Percentiles rank a stretch among this genome's conserved stretches.
These are phyloP conservation scores for Malurus cyaneus DNA, from an alignment of 2,113 vertebrate genomes.

Conservation along the genomic window DNA sequence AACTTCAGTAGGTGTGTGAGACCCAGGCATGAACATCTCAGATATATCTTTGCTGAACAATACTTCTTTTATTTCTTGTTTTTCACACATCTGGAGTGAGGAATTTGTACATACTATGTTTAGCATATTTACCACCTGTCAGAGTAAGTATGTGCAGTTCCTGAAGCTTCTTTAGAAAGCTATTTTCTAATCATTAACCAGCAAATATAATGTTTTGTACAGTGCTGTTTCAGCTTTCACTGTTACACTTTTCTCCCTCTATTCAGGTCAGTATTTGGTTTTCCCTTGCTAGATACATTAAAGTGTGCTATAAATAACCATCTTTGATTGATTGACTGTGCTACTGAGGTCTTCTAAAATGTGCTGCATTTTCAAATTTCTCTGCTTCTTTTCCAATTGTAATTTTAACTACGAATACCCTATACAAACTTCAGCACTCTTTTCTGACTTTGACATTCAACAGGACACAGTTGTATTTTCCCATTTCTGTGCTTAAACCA, in stretches of 20 bases:
- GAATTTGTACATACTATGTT: not conserved
- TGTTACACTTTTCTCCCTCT: not conserved
- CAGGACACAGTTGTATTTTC: not conserved
- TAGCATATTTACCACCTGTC: not conserved
- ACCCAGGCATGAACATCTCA: not conserved
- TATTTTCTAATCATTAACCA: not conserved
- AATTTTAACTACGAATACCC: not conserved
- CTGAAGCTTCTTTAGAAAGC: not conserved
- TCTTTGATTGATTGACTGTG: not conserved
- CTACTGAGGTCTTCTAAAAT: not conserved
- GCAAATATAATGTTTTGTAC: not conserved
- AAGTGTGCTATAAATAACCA: conserved; percentile 5
- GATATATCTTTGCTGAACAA: not conserved
- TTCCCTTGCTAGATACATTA: not conserved
- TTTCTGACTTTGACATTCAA: not conserved
- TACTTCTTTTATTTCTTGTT: not conserved
- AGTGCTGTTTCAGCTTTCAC: not conserved
- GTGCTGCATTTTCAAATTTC: not conserved
- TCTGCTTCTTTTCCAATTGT: not conserved
- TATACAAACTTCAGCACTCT: not conserved
- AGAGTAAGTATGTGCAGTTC: not conserved
- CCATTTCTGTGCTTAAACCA: not conserved
- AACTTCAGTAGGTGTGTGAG: fast-evolving
- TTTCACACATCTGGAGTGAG: not conserved
- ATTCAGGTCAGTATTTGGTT: not conserved